Evolutionary conservation across 2,888 invertebrate species (phyloP).

Genomic region (Ischnura elegans): DNA sequence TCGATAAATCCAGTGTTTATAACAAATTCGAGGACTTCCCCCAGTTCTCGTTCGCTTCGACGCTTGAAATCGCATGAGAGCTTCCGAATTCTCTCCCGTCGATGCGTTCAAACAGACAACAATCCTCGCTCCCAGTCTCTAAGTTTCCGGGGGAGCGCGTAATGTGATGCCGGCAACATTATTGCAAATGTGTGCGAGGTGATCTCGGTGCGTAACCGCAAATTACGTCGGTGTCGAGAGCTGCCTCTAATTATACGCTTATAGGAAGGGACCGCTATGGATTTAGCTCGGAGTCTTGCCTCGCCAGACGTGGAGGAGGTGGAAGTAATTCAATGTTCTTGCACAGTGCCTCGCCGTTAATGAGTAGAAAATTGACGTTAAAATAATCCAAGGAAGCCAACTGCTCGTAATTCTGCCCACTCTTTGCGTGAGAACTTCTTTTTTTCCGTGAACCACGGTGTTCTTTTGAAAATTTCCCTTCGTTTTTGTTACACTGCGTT

Average conservation of each 20-base stretch:
- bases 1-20: neutral
- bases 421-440: neutral
- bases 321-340: neutral
- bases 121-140: neutral
- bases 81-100: neutral
- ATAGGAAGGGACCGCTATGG: neutral
- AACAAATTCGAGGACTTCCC: neutral
- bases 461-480: neutral
- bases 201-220: neutral
- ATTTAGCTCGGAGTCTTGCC: neutral
- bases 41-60: neutral
- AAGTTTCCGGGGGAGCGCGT: neutral
- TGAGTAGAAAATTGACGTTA: neutral
- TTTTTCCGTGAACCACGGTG: neutral
- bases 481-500: neutral
- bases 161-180: neutral
- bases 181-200: neutral
- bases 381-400: neutral
- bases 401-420: no score
- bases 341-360: neutral
- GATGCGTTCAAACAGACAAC: neutral
- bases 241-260: neutral
- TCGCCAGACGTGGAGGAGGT: neutral
- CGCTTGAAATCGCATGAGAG: neutral
- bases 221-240: conserved; percentile 12